Evolutionary conservation across 92 coral and sea anemone genomes (phyloP).

Genomic region (Desmophyllum pertusum): DNA sequence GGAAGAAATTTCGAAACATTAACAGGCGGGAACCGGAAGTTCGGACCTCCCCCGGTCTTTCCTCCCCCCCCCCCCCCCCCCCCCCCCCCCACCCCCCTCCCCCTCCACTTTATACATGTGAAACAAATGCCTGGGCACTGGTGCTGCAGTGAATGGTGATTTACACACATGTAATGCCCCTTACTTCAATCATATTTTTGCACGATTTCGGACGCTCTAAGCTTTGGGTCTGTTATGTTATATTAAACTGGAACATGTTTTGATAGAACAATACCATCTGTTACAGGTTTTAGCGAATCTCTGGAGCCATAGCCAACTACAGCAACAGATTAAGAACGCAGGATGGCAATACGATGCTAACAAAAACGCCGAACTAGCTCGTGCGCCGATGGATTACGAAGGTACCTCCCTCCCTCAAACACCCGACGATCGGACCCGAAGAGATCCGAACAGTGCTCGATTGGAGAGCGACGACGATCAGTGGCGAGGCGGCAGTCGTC

Average conservation of each 20-base stretch:
- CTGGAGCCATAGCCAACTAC: constrained; percentile 69
- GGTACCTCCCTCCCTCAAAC: constrained; percentile 75
- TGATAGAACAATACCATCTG: neutral
- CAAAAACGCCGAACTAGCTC: constrained; percentile 52
- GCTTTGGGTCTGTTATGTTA: neutral
- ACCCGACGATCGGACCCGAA: constrained; percentile 62
- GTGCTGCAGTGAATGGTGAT: too few relatives aligned
- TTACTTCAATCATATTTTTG: too few relatives aligned
- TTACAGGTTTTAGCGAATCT: constrained; percentile 79
- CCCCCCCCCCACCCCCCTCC: too few relatives aligned
- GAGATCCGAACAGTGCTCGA: constrained; percentile 44
- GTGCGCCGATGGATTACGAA: constrained; percentile 79
- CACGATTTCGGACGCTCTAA: too few relatives aligned
- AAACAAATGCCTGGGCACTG: too few relatives aligned
- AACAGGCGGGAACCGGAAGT: too few relatives aligned
- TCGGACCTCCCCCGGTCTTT: too few relatives aligned
- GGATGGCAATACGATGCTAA: constrained; percentile 74
- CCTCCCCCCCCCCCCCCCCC: too few relatives aligned
- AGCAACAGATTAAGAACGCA: constrained; percentile 76
- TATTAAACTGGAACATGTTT: neutral
- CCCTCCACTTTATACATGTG: too few relatives aligned
- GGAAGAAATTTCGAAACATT: too few relatives aligned
- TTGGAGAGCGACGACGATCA: constrained; percentile 43
- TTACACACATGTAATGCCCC: too few relatives aligned
- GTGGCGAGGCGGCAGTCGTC: constrained; percentile 31